Evolutionary conservation across 2,797 vertebrate genomes (phyloP).

Genomic region (Hydrophis major): DNA sequence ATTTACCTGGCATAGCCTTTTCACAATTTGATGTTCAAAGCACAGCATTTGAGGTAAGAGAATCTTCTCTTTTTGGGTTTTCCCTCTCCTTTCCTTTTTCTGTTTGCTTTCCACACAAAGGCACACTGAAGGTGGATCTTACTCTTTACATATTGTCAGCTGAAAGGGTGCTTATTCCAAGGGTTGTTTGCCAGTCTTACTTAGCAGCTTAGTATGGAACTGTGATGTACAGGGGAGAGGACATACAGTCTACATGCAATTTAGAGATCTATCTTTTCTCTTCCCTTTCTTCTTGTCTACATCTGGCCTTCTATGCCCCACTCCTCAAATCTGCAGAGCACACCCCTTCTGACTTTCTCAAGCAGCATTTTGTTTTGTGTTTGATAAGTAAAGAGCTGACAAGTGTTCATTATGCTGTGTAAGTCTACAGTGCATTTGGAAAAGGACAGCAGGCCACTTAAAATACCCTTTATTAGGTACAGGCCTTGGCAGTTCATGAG

Average conservation of each 20-base stretch:
- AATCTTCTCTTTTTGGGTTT: constrained; percentile 2
- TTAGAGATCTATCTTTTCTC: background rate
- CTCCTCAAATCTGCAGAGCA: background rate
- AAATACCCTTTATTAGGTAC: background rate
- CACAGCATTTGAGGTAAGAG: constrained; percentile 54
- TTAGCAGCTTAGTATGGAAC: background rate
- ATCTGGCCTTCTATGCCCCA: constrained; percentile 18
- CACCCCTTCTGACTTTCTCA: background rate
- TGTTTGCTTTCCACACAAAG: constrained; percentile 28
- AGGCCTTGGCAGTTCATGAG: background rate
- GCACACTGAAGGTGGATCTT: constrained; percentile 24
- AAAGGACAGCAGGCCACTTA: constrained; percentile 24
- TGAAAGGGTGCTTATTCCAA: background rate
- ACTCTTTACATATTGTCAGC: constrained; percentile 18
- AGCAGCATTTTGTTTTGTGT: constrained; percentile 2
- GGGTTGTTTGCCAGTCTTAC: constrained; percentile 19
- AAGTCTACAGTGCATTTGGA: background rate
- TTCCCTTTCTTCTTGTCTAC: constrained; percentile 29
- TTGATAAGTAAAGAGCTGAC: background rate
- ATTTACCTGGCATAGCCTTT: constrained; percentile 48
- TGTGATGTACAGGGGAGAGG: background rate
- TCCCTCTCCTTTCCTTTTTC: background rate
- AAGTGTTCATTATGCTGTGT: background rate
- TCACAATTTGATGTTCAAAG: background rate
- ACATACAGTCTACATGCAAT: background rate